Percentiles rank a stretch among this genome's conserved stretches.
phyloP scores from a whole-genome alignment of 2,113 vertebrate genomes.

The Apodemus sylvaticus region DNA sequence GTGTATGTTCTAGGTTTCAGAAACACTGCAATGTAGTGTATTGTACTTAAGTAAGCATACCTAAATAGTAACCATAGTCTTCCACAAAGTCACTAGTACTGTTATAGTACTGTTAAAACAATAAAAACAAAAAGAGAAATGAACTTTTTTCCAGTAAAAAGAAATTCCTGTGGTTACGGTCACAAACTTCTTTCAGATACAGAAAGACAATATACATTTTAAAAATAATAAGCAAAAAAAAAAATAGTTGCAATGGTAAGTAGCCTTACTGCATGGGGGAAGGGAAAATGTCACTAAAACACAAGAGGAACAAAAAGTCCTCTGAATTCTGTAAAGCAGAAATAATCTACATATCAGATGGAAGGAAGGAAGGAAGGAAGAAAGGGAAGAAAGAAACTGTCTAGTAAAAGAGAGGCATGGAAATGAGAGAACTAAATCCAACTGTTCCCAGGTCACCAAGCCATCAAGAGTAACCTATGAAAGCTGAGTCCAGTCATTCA shows the following conservation, averaged over 20 bases:
- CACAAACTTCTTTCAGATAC: conserved; percentile 85
- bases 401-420: conserved; percentile 62
- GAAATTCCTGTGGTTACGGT: conserved; percentile 86
- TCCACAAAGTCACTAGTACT: conserved; percentile 88
- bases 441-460: conserved; percentile 65
- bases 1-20: conserved; percentile 88
- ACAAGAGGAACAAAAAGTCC: conserved; percentile 76
- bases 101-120: conserved; percentile 85
- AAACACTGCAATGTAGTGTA: conserved; percentile 90
- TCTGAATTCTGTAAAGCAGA: conserved; percentile 75
- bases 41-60: conserved; percentile 88
- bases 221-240: conserved; percentile 72
- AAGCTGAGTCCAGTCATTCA: conserved; percentile 48
- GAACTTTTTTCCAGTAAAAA: conserved; percentile 82
- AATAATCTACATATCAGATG: conserved; percentile 65
- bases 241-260: conserved; percentile 79
- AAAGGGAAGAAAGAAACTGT: conserved; percentile 11
- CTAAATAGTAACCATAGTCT: conserved; percentile 87
- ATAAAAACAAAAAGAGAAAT: conserved; percentile 43
- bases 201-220: conserved; percentile 86
- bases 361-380: background rate
- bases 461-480: conserved; percentile 59
- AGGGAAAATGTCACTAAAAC: conserved; percentile 76
- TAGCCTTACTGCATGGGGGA: conserved; percentile 76
- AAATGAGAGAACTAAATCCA: conserved; percentile 71